Percentiles rank a stretch among this genome's conserved stretches.
These are phyloP conservation scores for Cantharis nigra DNA, from an alignment of 2,888 invertebrate genomes.

Conservation along the genomic window DNA sequence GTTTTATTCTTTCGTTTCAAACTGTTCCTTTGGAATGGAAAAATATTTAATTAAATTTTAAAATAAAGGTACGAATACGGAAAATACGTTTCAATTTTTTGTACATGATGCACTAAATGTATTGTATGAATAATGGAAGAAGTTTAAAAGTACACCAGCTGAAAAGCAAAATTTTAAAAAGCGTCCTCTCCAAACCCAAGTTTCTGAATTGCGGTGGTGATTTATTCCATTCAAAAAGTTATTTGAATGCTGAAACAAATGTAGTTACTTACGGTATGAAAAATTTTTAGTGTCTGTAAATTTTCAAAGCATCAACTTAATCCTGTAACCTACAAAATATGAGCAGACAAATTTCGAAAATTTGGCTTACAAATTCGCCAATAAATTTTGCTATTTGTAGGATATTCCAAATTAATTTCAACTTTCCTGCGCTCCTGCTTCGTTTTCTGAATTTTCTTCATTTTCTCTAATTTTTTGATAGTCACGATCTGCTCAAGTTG, in stretches of 20 bases:
- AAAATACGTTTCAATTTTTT: background rate
- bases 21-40: background rate
- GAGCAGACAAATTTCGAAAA: background rate
- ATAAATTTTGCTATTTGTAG: background rate
- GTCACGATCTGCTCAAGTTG: background rate
- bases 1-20: background rate
- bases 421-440: no score
- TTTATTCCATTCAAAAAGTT: constrained; percentile 21
- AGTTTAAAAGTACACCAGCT: constrained; percentile 10
- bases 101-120: background rate
- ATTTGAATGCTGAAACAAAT: constrained; percentile 26
- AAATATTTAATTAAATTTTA: background rate
- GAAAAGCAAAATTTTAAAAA: constrained; percentile 13
- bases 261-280: constrained; percentile 22
- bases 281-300: constrained; percentile 14
- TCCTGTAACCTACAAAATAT: constrained; percentile 10
- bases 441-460: background rate
- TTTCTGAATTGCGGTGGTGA: constrained; percentile 12
- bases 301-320: background rate
- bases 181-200: constrained; percentile 8
- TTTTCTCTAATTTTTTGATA: background rate
- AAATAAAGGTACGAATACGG: background rate
- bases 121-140: constrained; percentile 17
- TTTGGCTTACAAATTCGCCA: background rate
- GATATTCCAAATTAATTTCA: background rate